phyloP scores from a whole-genome alignment of 2,888 invertebrate species.

The Muschampia plurimacula region DNA sequence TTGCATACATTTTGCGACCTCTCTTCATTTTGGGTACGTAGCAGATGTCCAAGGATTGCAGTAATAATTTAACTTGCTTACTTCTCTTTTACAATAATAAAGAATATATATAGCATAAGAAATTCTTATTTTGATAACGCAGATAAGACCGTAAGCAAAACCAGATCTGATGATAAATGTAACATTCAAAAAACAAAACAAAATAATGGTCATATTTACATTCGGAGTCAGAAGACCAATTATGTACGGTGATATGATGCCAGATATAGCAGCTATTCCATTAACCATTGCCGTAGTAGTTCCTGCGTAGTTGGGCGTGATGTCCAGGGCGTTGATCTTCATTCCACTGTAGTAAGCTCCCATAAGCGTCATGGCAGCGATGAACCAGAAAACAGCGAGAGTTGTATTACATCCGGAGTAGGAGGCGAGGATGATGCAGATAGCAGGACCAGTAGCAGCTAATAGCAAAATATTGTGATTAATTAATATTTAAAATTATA shows the following conservation, averaged over 20 bases:
- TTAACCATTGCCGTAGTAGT: slow-evolving; percentile 88
- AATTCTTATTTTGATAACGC: too few relatives aligned
- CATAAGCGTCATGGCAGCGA: slow-evolving; percentile 88
- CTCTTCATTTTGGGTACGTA: too few relatives aligned
- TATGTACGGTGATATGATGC: slow-evolving; percentile 87
- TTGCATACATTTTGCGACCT: too few relatives aligned
- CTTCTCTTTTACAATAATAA: too few relatives aligned
- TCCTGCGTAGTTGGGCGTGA: slow-evolving; percentile 88
- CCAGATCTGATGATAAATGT: too few relatives aligned
- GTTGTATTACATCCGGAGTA: slow-evolving; percentile 87
- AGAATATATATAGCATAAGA: too few relatives aligned
- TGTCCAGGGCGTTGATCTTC: slow-evolving; percentile 88
- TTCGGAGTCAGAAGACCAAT: slow-evolving; percentile 87
- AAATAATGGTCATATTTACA: slow-evolving; percentile 67
- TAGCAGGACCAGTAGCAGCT: slow-evolving; percentile 89
- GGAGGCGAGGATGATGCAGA: slow-evolving; percentile 87
- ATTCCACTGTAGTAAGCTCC: slow-evolving; percentile 90
- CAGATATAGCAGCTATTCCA: slow-evolving; percentile 87
- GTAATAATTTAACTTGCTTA: not conserved
- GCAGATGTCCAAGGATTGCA: too few relatives aligned
- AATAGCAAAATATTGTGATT: slow-evolving; percentile 60
- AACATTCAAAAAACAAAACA: too few relatives aligned
- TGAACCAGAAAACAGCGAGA: slow-evolving; percentile 85
- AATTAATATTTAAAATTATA: too few relatives aligned
- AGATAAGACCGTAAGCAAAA: too few relatives aligned